Conservation (phyloP, 2,888 invertebrate genomes). For the Euplagia quadripunctaria region DNA sequence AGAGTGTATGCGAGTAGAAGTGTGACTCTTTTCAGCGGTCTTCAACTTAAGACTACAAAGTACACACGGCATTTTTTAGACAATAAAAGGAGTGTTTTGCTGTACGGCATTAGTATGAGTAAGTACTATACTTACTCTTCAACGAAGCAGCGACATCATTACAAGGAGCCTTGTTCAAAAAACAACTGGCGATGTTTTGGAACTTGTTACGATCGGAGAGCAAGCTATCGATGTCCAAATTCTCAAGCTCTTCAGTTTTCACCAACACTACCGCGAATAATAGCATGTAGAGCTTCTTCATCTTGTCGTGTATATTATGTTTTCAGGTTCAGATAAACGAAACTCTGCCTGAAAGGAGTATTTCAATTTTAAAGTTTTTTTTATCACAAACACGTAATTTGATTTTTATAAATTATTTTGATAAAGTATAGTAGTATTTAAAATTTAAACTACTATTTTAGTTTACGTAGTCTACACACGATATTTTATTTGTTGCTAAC, state of each 20-base stretch:
- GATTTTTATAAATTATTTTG: not conserved
- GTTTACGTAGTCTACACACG: not conserved
- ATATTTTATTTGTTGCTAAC: not conserved
- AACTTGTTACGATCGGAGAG: constrained; percentile 39
- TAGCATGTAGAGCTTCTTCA: constrained; percentile 65
- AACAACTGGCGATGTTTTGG: constrained; percentile 2
- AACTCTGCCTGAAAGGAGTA: not conserved
- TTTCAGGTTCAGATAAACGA: constrained; percentile 41
- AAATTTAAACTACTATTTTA: not conserved
- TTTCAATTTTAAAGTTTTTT: not conserved
- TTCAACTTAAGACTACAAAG: not conserved
- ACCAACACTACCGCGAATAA: constrained; percentile 49
- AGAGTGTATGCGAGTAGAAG: not conserved
- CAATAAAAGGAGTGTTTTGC: not conserved
- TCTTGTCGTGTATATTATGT: constrained; percentile 34
- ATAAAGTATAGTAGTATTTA: too few relatives aligned
- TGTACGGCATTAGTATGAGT: not conserved
- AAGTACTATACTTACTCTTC: constrained; percentile 15
- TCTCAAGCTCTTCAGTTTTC: constrained; percentile 60
- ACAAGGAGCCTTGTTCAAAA: constrained; percentile 15
- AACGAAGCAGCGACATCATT: constrained; percentile 12
- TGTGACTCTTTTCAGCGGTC: not conserved
- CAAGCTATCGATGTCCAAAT: constrained; percentile 66
- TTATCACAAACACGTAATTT: not conserved
- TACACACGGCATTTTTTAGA: not conserved